phyloP scores from a whole-genome alignment of 1,140 invertebrate species.

The Anoplolepis gracilipes region DNA sequence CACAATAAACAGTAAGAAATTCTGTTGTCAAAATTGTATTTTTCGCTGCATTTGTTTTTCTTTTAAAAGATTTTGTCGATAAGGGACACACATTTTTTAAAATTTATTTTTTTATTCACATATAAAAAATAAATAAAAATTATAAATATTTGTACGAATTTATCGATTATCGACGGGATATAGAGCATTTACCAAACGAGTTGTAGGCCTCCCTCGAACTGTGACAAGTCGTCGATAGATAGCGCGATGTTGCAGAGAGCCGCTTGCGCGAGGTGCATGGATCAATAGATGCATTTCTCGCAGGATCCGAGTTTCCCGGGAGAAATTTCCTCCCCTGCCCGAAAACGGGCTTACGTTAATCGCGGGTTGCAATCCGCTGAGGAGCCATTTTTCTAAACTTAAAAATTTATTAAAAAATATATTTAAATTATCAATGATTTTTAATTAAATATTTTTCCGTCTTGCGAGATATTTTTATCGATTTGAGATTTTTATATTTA shows the following conservation, averaged over 20 bases:
- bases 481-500: neutral
- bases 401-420: neutral
- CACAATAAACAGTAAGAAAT: neutral
- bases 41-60: neutral
- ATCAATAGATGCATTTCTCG: conserved; percentile 55
- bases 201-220: neutral
- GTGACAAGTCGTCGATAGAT: conserved; percentile 37
- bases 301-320: conserved; percentile 32
- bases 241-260: conserved; percentile 26
- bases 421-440: neutral
- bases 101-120: neutral
- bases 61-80: neutral
- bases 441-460: neutral
- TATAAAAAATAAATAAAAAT: neutral
- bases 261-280: conserved; percentile 7
- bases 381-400: neutral
- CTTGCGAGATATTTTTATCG: neutral
- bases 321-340: neutral
- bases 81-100: neutral
- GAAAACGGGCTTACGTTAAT: neutral
- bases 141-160: neutral
- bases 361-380: neutral
- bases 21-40: neutral
- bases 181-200: conserved; percentile 18
- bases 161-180: conserved; percentile 5